phyloP scores from a whole-genome alignment of 2,888 invertebrate genomes.

The Scelioninae gen. 2 region DNA sequence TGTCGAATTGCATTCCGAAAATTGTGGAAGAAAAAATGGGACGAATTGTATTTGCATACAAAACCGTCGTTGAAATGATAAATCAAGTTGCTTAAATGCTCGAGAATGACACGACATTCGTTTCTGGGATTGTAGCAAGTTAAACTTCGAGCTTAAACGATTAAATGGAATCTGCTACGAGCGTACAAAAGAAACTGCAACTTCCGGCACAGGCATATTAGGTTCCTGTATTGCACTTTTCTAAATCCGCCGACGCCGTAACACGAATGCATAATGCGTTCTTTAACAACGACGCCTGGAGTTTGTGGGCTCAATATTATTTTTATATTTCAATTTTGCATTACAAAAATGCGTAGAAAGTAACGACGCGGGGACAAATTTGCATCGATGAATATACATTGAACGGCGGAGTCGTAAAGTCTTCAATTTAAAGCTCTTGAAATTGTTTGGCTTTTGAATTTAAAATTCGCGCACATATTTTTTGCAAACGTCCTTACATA shows the following conservation, averaged over 20 bases:
- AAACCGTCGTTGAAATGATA: not conserved
- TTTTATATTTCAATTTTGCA: slow-evolving; percentile 42
- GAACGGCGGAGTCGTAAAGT: not conserved
- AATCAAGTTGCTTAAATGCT: not conserved
- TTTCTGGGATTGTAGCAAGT: slow-evolving; percentile 47
- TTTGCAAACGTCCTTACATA: too few relatives aligned
- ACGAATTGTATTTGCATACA: too few relatives aligned
- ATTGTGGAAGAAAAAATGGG: too few relatives aligned
- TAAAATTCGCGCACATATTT: too few relatives aligned
- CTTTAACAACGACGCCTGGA: slow-evolving; percentile 1
- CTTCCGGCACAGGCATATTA: slow-evolving; percentile 56
- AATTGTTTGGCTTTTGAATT: not conserved
- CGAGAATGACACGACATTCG: slow-evolving; percentile 8
- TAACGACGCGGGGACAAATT: slow-evolving; percentile 26
- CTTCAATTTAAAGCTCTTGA: slow-evolving; percentile 2
- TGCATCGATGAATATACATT: slow-evolving; percentile 43
- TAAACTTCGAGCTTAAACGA: slow-evolving; percentile 49
- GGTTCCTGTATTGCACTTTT: slow-evolving; percentile 44
- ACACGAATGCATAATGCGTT: slow-evolving; percentile 37
- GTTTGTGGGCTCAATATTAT: slow-evolving; percentile 34
- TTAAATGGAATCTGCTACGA: slow-evolving; percentile 47
- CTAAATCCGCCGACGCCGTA: slow-evolving; percentile 43
- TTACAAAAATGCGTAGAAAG: slow-evolving; percentile 32
- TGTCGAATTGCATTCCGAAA: too few relatives aligned
- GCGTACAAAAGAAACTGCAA: slow-evolving; percentile 51